Evolutionary conservation across 2,113 vertebrate species (phyloP).

Genomic region (Talpa occidentalis): DNA sequence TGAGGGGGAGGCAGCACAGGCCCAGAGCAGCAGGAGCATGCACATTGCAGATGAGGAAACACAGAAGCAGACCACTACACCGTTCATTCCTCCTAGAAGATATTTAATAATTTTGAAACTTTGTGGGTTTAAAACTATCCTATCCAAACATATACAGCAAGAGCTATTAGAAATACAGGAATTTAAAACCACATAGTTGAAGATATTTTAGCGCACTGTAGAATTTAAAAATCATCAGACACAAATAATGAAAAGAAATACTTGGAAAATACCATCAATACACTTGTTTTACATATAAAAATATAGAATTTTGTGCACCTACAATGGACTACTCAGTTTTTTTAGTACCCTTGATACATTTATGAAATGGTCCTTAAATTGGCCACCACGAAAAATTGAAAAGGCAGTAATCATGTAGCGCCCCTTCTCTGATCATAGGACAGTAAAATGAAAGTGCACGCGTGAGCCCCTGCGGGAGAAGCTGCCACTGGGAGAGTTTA

Average conservation of each 20-base stretch:
- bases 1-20: not conserved
- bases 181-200: not conserved
- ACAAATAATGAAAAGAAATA: slow-evolving; percentile 22
- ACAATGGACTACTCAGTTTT: not conserved
- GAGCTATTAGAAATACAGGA: not conserved
- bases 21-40: not conserved
- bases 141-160: not conserved
- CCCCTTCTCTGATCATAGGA: not conserved
- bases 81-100: not conserved
- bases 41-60: not conserved
- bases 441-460: slow-evolving; percentile 20
- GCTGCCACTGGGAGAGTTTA: not conserved
- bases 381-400: slow-evolving; percentile 15
- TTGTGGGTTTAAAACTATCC: not conserved
- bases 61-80: not conserved
- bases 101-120: not conserved
- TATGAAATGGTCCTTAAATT: slow-evolving; percentile 37
- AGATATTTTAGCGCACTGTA: not conserved
- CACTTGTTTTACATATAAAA: not conserved
- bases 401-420: not conserved
- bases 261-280: not conserved
- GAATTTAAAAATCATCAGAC: slow-evolving; percentile 21
- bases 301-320: not conserved
- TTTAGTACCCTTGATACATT: not conserved
- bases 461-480: not conserved